These are phyloP conservation scores for Odontomachus brunneus DNA, from an alignment of 1,140 invertebrate species.

Conservation along the genomic window DNA sequence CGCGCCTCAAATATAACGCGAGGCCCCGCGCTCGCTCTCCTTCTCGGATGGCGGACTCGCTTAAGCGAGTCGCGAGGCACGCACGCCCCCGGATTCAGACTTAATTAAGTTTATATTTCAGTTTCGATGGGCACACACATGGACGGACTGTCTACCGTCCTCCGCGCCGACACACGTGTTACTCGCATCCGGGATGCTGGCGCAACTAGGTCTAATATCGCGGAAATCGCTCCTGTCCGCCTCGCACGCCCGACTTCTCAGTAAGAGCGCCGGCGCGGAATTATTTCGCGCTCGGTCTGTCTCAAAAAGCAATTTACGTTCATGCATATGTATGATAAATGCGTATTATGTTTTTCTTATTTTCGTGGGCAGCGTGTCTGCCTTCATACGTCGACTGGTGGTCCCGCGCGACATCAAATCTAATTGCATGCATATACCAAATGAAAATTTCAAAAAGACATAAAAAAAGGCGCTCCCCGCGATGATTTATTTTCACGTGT, in stretches of 20 bases:
- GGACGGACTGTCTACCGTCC: background rate
- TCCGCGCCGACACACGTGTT: conserved; percentile 6
- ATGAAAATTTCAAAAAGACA: background rate
- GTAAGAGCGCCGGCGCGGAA: conserved; percentile 60
- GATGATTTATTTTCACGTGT: no score
- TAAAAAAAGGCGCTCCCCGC: background rate
- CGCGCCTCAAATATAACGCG: conserved; percentile 34
- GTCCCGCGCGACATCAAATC: background rate
- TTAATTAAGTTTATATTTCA: conserved; percentile 80
- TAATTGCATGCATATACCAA: conserved; percentile 23
- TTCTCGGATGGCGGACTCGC: conserved; percentile 9
- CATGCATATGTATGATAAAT: conserved; percentile 53
- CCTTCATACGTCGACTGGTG: no score
- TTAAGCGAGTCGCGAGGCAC: conserved; percentile 31
- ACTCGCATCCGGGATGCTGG: conserved; percentile 34
- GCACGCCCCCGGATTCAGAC: conserved; percentile 56
- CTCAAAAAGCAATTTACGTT: conserved; percentile 36
- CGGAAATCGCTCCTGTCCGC: conserved; percentile 51
- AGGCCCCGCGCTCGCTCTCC: background rate
- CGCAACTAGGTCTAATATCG: conserved; percentile 64
- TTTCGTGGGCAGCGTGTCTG: background rate
- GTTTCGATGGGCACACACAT: conserved; percentile 62
- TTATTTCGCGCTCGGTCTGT: conserved; percentile 57
- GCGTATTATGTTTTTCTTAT: conserved; percentile 52
- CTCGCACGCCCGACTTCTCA: background rate